Percentiles rank a stretch among this genome's conserved stretches.
Conservation (phyloP, 2,888 invertebrate genomes). For the Notodonta dromedarius region DNA sequence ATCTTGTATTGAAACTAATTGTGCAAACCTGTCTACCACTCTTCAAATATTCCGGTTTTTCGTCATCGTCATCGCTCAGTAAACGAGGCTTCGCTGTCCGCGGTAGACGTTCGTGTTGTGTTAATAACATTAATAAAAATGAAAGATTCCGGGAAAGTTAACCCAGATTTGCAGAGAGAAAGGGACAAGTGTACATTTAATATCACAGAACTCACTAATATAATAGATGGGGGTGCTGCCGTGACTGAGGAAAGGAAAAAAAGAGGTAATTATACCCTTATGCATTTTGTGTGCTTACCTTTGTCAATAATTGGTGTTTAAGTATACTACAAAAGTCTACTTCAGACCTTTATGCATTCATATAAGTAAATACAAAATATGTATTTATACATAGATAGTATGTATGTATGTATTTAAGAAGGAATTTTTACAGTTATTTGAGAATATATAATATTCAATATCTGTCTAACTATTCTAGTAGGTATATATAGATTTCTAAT, state of each 20-base stretch:
- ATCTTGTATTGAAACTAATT: not conserved
- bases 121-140: slow-evolving; percentile 37
- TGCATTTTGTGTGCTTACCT: too few relatives aligned
- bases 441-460: too few relatives aligned
- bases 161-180: slow-evolving; percentile 89
- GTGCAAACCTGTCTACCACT: not conserved
- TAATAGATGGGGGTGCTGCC: slow-evolving; percentile 90
- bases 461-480: too few relatives aligned
- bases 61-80: slow-evolving; percentile 21
- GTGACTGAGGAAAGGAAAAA: slow-evolving; percentile 88
- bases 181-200: slow-evolving; percentile 90
- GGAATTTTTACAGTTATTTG: too few relatives aligned
- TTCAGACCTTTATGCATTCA: too few relatives aligned
- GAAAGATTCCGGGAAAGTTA: slow-evolving; percentile 69
- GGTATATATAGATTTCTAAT: too few relatives aligned
- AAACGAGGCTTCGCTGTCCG: slow-evolving; percentile 9
- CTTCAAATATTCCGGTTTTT: slow-evolving; percentile 1
- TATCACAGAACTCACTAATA: slow-evolving; percentile 89
- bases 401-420: too few relatives aligned
- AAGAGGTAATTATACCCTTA: slow-evolving; percentile 57
- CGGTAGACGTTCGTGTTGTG: slow-evolving; percentile 15
- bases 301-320: not conserved
- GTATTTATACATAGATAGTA: too few relatives aligned
- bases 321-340: too few relatives aligned
- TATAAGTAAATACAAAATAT: too few relatives aligned